Base-by-base conservation (phyloP, 2,113 vertebrate genomes). In the Columbina picui region DNA sequence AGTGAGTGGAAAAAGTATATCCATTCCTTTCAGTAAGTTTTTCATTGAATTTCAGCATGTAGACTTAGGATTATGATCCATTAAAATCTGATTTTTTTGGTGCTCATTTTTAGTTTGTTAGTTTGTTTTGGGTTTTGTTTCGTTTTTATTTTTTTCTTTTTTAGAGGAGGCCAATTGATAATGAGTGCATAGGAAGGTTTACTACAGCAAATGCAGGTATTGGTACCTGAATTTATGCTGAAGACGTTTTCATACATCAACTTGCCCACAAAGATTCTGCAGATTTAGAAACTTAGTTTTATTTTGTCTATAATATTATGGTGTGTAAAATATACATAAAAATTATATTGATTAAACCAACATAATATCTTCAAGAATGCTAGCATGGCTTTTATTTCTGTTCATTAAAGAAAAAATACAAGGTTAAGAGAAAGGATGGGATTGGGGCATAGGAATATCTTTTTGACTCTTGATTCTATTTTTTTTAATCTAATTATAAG, bases 81-180 rank as follows among this genome's bases (percentile, higher is more conserved):
- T 39, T 71, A 32, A 26, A 49, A 30, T 26, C 14, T 63, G 9
- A 1, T 34, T 59, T 4, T 8, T 78, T 68, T 41, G 7, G 0
- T 50, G 10, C 10, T 36, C 14, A 1, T 8, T 47, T 55, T 57
- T 73, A 5, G 8, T 26, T 49, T 29, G 3, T 4, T 74, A 32
- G 7, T 1, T 4, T 38, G 1, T 1, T 26, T 21, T 26, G 3
- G 3, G 0, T 2, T 26, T 21, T 26, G 3, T 4, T 26, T 21
- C 20, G 3, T 4, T 12, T 11, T 8, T 11, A 5, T 5, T 5
- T 6, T 29, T 75, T n/a, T 25, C 9, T 13, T 36, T 0, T 2
- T 10, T 12, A 71, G 32, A 25, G 0, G 1, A 85, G 67, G 27
- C 3, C 11, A 53, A 20, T 1, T 6, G 6, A 30, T 43, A 29